Evolutionary conservation across 2,113 vertebrate genomes (phyloP).

Genomic region (Callipepla squamata): DNA sequence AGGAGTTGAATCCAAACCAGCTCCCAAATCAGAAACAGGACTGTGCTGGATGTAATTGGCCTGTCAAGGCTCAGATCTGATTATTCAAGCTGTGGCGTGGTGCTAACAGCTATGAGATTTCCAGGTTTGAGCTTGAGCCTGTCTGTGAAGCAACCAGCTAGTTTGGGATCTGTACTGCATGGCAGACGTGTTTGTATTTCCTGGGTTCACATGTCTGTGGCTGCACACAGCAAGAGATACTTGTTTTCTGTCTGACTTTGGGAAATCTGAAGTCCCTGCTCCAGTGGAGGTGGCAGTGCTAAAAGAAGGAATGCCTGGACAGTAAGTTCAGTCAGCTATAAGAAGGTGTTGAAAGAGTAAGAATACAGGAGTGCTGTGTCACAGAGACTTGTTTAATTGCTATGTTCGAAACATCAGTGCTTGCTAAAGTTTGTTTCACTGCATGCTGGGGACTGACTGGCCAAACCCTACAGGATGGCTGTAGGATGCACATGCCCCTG

Average conservation of each 20-base stretch:
- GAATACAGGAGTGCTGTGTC: background rate
- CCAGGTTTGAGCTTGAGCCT: background rate
- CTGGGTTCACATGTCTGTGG: background rate
- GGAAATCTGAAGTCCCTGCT: background rate
- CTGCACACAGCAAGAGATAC: background rate
- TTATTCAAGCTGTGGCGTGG: background rate
- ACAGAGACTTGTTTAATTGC: background rate
- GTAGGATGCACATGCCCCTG: background rate
- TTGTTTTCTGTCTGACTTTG: background rate
- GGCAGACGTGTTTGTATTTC: fast-evolving
- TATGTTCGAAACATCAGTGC: background rate
- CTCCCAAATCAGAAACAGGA: conserved; percentile 30
- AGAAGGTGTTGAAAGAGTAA: background rate
- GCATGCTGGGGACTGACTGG: background rate
- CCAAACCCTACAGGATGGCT: background rate
- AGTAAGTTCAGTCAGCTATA: background rate
- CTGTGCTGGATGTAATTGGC: background rate
- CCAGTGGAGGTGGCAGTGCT: background rate
- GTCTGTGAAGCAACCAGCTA: background rate
- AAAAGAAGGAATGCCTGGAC: background rate
- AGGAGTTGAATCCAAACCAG: background rate
- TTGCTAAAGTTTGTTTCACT: background rate
- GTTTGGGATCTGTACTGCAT: background rate
- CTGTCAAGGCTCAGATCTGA: background rate
- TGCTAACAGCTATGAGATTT: background rate